Evolutionary conservation across 2,888 invertebrate genomes (phyloP), one percentile per base, ranked within the genome.

Genomic region (Aquatica leii): DNA sequence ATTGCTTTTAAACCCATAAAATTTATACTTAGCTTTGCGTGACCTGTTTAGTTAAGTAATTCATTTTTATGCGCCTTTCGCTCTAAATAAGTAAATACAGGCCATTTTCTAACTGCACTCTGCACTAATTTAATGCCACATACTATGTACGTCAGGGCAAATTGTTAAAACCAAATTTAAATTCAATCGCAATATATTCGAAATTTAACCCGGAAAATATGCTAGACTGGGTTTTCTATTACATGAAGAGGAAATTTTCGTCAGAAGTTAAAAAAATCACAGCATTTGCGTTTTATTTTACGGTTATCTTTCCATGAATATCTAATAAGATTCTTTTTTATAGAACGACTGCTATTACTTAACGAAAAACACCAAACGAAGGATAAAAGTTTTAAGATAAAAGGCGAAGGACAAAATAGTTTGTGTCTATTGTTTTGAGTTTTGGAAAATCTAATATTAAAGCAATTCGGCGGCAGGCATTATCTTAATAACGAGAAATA

Each of bases 251-350:
- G 41, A 31, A 51, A 59, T 59, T 59, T 59, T 51, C 40, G 53
- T 54, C 49, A 40, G 60, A 54, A 49, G 18, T 59, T 59, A 59
- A 59, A 60, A 59, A 58, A 63, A 63, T 63, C 54, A 59, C 57
- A 51, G 63, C 54, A 54, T 63, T 63, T 63, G 48, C 63, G 53
- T 60, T 60, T 60, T 60, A 63, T 63, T 63, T 63, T 63, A 59
- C 63, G 59, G 63, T 63, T 63, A 63, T 63, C 63, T 63, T 63
- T 63, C 53, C 63, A 63, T 63, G 63, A 63, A 63, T 63, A 63
- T 63, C 63, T 63, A 63, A 63, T 63, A 63, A 63, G 63, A 59
- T 59, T 50, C 59, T 59, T 63, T 63, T 63, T 63, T 63, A 63
- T 63, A 63, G 59, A 63, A 63, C 20, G 58, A 54, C 58, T 59